These are phyloP conservation scores for Eclectus roratus DNA, from an alignment of 2,113 vertebrate genomes.

Conservation along the genomic window DNA sequence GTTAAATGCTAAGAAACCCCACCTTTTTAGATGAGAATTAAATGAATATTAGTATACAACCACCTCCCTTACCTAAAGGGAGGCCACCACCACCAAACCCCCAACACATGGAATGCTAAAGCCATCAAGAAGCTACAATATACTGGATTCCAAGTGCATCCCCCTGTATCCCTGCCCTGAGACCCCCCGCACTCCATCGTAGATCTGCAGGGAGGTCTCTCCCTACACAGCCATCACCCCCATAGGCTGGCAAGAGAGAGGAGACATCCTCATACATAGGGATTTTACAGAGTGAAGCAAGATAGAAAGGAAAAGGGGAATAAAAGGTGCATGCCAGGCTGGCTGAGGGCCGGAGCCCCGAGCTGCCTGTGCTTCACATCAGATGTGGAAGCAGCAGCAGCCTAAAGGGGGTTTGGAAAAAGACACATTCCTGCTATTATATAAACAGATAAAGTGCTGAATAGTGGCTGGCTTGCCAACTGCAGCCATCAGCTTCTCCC, in stretches of 20 bases:
- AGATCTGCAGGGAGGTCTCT: background rate
- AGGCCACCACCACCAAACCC: background rate
- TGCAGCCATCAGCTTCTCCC: background rate
- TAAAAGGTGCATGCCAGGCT: background rate
- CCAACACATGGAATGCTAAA: background rate
- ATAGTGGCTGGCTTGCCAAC: background rate
- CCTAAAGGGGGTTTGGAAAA: background rate
- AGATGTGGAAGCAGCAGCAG: background rate
- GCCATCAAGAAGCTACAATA: background rate
- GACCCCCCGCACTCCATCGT: background rate
- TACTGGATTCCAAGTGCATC: background rate
- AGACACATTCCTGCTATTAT: background rate
- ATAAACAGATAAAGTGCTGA: background rate
- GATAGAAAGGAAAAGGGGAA: background rate
- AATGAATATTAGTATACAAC: background rate
- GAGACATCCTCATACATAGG: background rate
- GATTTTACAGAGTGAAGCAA: background rate
- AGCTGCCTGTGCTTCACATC: background rate
- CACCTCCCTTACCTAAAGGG: background rate
- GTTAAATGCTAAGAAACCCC: background rate
- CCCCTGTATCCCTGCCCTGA: fast-evolving
- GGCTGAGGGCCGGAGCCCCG: background rate
- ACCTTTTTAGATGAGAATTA: background rate
- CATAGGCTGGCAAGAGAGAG: background rate
- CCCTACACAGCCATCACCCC: background rate